Conservation (phyloP, 2,113 vertebrate genomes). For the Picathartes gymnocephalus region DNA sequence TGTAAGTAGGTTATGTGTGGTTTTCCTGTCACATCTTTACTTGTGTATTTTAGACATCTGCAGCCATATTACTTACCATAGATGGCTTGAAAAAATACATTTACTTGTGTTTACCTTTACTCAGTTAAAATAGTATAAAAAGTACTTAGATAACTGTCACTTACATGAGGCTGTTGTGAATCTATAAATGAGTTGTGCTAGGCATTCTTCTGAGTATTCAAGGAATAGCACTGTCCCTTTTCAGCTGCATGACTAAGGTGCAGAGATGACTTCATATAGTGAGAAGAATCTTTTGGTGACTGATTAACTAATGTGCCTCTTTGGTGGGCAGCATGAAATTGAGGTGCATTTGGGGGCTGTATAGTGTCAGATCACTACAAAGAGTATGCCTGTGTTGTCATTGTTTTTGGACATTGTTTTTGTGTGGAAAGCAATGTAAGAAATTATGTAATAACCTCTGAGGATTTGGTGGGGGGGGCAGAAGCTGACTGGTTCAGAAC, state of each 20-base stretch:
- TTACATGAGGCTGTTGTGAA: background rate
- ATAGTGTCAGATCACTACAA: background rate
- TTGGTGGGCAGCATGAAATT: background rate
- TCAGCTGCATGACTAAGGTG: background rate
- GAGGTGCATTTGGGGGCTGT: background rate
- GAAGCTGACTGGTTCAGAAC: background rate
- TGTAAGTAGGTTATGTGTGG: constrained; percentile 59
- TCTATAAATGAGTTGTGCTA: background rate
- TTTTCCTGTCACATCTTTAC: constrained; percentile 51
- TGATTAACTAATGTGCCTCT: background rate
- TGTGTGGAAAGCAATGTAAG: background rate
- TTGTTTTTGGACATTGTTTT: background rate
- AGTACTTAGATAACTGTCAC: background rate
- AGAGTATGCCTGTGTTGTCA: background rate
- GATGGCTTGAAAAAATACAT: background rate
- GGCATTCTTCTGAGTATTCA: background rate
- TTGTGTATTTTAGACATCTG: background rate
- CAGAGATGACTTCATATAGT: background rate
- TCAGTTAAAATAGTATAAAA: background rate
- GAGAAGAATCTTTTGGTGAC: background rate
- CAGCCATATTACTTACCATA: background rate
- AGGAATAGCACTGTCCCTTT: background rate
- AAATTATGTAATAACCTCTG: background rate
- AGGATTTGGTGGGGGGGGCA: background rate
- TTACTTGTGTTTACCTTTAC: background rate